These are phyloP conservation scores for Aphelinus atriplicis DNA, from an alignment of 1,140 invertebrate genomes.

Conservation along the genomic window DNA sequence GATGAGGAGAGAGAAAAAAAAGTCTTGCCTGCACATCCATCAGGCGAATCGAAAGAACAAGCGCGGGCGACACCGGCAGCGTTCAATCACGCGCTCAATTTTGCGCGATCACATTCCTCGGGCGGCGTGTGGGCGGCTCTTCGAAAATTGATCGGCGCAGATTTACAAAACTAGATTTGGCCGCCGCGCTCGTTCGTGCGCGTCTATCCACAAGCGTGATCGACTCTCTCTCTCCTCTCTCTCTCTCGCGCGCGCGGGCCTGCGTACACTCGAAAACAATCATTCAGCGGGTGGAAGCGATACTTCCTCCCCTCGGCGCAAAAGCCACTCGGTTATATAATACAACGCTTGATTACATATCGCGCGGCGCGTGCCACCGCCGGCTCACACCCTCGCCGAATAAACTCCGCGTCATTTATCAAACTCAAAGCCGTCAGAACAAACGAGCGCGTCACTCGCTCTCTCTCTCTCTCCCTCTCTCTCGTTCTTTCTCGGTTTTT, in stretches of 20 bases:
- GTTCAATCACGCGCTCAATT: constrained; percentile 19
- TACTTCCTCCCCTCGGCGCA: constrained; percentile 13
- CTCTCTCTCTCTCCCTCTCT: constrained; percentile 27
- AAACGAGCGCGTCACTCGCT: constrained; percentile 12
- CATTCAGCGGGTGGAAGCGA: not conserved
- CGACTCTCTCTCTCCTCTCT: not conserved
- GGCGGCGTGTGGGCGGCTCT: no score
- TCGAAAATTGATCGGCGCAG: not conserved
- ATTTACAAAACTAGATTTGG: not conserved
- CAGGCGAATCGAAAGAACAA: not conserved
- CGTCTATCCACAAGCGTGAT: not conserved
- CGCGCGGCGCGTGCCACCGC: constrained; percentile 38
- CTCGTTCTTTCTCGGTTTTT: not conserved
- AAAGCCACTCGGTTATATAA: constrained; percentile 58
- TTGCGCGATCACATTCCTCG: not conserved
- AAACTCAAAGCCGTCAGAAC: constrained; percentile 50
- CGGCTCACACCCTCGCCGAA: constrained; percentile 47
- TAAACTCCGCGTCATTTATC: constrained; percentile 58
- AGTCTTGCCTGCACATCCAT: no score
- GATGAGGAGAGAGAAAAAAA: no score
- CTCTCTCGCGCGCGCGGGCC: not conserved
- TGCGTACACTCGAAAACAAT: constrained; percentile 33
- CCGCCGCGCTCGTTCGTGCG: not conserved
- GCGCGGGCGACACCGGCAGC: not conserved
- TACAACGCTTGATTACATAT: constrained; percentile 59